A percentile compares a stretch with the other conserved stretches of the same genome.
phyloP scores from a whole-genome alignment of 2,797 vertebrate genomes.

The Sebastes flavidus region DNA sequence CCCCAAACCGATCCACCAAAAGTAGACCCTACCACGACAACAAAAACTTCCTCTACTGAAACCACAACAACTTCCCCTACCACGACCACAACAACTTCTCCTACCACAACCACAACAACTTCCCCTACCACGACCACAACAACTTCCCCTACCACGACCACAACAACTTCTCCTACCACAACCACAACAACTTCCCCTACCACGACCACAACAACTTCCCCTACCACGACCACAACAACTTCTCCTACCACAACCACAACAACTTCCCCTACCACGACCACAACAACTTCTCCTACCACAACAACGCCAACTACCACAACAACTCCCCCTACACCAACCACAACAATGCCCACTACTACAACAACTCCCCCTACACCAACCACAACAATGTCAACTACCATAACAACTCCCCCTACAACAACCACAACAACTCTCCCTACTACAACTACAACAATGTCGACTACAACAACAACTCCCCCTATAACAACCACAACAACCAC shows the following conservation, averaged over 20 bases:
- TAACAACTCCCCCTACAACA: neutral
- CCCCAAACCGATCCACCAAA: too few relatives aligned
- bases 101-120: neutral
- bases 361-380: neutral
- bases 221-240: neutral
- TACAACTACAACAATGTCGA: accelerated
- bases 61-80: neutral
- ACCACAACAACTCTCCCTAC: neutral
- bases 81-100: neutral
- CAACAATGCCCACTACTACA: neutral
- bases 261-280: neutral
- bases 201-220: accelerated
- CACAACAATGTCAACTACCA: too few relatives aligned
- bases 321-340: neutral
- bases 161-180: too few relatives aligned
- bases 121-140: accelerated
- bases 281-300: neutral
- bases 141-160: neutral
- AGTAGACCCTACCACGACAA: too few relatives aligned
- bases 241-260: neutral
- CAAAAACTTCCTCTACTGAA: neutral
- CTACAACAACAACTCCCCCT: neutral
- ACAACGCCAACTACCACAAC: neutral
- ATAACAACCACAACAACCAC: neutral
- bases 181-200: neutral